Conservation (phyloP, 2,888 invertebrate genomes). For the Chloromyia formosa region DNA sequence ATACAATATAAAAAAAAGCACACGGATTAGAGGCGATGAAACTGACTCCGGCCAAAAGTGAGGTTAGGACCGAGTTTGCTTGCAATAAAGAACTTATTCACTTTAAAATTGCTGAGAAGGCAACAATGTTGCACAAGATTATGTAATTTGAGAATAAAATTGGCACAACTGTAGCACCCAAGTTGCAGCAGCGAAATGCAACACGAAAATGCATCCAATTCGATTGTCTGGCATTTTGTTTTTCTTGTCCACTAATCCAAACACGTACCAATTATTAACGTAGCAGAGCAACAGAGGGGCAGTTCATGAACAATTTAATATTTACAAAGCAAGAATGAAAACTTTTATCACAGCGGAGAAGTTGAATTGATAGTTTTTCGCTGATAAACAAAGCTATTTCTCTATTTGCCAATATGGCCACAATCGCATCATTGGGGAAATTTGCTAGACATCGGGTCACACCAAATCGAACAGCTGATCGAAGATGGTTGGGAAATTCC, state of each 20-base stretch:
- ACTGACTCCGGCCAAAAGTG: not conserved
- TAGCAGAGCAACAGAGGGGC: not conserved
- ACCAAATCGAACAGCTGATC: constrained; percentile 18
- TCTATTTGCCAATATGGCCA: constrained; percentile 31
- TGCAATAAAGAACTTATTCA: constrained; percentile 10
- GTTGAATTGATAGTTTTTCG: not conserved
- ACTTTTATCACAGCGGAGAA: not conserved
- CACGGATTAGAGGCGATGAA: not conserved
- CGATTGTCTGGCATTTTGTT: not conserved
- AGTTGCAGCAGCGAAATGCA: too few relatives aligned
- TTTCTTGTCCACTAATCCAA: not conserved
- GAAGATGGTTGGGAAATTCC: not conserved
- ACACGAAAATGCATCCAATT: too few relatives aligned
- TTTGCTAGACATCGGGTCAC: constrained; percentile 7
- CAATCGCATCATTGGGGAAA: constrained; percentile 13
- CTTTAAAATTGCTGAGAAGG: not conserved
- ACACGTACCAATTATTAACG: not conserved
- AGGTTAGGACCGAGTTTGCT: constrained; percentile 11
- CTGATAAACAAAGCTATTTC: constrained; percentile 30
- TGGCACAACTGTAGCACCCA: too few relatives aligned
- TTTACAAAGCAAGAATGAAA: not conserved
- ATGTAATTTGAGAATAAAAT: not conserved
- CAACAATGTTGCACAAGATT: not conserved
- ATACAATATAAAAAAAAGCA: not conserved
- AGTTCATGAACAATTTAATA: not conserved